Evolutionary conservation across 2,888 invertebrate species (phyloP), one percentile per base, ranked within the genome.

Genomic region (Clostera curtula): DNA sequence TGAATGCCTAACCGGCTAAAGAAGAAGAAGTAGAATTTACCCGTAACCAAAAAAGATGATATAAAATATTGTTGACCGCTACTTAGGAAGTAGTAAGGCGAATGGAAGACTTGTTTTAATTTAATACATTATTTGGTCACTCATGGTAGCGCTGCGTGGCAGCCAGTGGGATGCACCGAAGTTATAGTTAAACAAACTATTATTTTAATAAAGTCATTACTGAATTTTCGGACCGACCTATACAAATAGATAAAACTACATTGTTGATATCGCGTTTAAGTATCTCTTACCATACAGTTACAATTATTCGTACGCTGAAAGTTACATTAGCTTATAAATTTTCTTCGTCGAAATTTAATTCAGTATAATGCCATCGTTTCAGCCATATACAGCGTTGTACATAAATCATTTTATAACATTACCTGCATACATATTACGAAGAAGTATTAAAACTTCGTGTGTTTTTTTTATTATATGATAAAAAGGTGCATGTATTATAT

Each of bases 131-230:
- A n/a, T n/a, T n/a, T n/a, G n/a, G n/a, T n/a, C n/a, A n/a, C n/a
- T n/a, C n/a, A n/a, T n/a, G n/a, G n/a, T n/a, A n/a, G n/a, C n/a
- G n/a, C n/a, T n/a, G n/a, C n/a, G n/a, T n/a, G n/a, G n/a, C n/a
- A n/a, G n/a, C n/a, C n/a, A n/a, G n/a, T n/a, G n/a, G n/a, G n/a
- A n/a, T n/a, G n/a, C n/a, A n/a, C n/a, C n/a, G n/a, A 82, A 75
- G 64, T 79, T 79, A 73, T 82, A 80, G 79, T 69, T 76, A 71
- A 73, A 74, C 71, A 69, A 74, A 72, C 64, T 67, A 72, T 76
- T 76, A 73, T 73, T 82, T 82, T 79, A 74, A 69, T 72, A 72
- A 74, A 76, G 63, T 72, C 76, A 68, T 68, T 69, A 62, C 68
- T 61, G 66, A 57, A 58, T 74, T 77, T 75, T 77, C 72, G 68